phyloP scores from a whole-genome alignment of 2,113 vertebrate genomes.

The Catharus minimus region DNA sequence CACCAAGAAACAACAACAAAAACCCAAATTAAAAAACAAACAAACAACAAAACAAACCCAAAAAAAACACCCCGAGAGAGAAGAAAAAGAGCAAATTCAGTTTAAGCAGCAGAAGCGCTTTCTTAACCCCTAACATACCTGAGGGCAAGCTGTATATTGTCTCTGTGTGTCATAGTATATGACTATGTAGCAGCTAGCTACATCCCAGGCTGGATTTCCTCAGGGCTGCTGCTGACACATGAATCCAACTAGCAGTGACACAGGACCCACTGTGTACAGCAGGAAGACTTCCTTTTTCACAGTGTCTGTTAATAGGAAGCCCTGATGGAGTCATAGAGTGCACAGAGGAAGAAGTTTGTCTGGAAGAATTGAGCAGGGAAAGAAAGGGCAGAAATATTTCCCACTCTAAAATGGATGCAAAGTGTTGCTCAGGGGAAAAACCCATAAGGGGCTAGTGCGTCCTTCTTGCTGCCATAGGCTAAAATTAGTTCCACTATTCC shows the following conservation, averaged over 20 bases:
- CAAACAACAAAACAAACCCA: not conserved
- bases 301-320: not conserved
- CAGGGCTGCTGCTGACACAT: not conserved
- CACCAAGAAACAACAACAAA: too few species aligned
- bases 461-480: not conserved
- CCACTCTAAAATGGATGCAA: not conserved
- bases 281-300: conserved; percentile 18
- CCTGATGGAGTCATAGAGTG: not conserved
- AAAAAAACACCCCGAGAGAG: not conserved
- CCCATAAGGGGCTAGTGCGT: not conserved
- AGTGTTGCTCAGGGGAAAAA: not conserved
- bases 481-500: not conserved
- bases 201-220: not conserved
- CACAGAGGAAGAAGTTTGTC: not conserved
- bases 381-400: not conserved
- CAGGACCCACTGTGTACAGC: not conserved
- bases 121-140: conserved; percentile 5
- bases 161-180: not conserved
- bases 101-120: conserved; percentile 16
- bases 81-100: not conserved
- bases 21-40: too few species aligned
- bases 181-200: rapidly evolving
- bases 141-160: not conserved
- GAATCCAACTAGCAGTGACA: not conserved
- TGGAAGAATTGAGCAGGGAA: not conserved